phyloP scores from a whole-genome alignment of 2,797 vertebrate genomes.

The Macropus fuliginosus region DNA sequence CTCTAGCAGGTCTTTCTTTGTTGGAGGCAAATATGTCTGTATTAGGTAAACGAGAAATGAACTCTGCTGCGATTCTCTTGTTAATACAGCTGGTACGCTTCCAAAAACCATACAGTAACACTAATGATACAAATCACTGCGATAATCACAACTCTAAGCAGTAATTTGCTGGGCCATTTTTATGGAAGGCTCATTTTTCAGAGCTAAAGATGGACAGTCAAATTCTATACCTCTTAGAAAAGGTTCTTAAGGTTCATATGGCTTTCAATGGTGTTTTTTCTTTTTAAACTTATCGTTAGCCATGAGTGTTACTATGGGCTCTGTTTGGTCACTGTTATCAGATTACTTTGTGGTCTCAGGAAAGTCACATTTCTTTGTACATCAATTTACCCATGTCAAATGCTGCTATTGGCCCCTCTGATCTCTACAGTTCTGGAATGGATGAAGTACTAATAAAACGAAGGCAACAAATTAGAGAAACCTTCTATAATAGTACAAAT shows the following conservation, averaged over 20 bases:
- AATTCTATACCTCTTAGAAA: slow-evolving; percentile 49
- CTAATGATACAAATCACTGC: slow-evolving; percentile 59
- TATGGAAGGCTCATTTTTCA: slow-evolving; percentile 63
- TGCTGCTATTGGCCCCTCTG: background rate
- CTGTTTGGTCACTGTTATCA: background rate
- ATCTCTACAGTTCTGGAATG: background rate
- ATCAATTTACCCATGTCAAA: slow-evolving; percentile 49
- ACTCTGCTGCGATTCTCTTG: background rate
- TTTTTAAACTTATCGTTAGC: slow-evolving; percentile 5
- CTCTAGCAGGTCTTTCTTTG: slow-evolving; percentile 55
- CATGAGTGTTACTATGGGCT: background rate
- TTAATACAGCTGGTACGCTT: slow-evolving; percentile 51
- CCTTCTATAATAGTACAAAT: background rate
- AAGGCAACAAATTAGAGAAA: background rate
- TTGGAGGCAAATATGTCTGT: slow-evolving; percentile 15
- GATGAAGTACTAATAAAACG: background rate
- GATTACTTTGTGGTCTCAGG: background rate
- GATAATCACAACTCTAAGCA: slow-evolving; percentile 47
- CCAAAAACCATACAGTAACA: slow-evolving; percentile 29
- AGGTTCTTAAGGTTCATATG: background rate
- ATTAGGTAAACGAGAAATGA: slow-evolving; percentile 56
- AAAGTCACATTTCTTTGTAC: background rate
- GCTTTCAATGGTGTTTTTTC: slow-evolving; percentile 20
- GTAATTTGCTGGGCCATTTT: slow-evolving; percentile 65
- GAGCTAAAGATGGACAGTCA: slow-evolving; percentile 58